A percentile compares a stretch with the other conserved stretches of the same genome.
phyloP scores from a whole-genome alignment of 2,888 invertebrate species.

The Ctenicera cuprea region DNA sequence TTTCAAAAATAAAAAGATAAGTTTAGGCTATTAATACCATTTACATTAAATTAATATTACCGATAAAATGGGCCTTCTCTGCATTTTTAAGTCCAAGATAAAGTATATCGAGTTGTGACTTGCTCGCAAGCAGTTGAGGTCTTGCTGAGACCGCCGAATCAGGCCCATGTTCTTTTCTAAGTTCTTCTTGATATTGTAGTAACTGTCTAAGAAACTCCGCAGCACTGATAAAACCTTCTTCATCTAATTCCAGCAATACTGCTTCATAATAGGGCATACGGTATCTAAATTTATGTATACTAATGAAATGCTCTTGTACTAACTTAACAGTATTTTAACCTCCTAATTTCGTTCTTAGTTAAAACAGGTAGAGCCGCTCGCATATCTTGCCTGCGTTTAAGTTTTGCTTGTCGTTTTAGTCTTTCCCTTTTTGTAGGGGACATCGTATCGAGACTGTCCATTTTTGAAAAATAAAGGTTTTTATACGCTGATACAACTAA shows the following conservation, averaged over 20 bases:
- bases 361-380: conserved; percentile 67
- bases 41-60: conserved; percentile 48
- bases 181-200: conserved; percentile 75
- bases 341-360: conserved; percentile 66
- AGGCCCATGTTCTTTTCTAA: conserved; percentile 74
- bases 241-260: conserved; percentile 75
- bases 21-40: too few relatives aligned
- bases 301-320: neutral
- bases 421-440: conserved; percentile 56
- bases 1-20: too few relatives aligned
- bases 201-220: conserved; percentile 75
- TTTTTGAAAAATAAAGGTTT: neutral
- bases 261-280: conserved; percentile 75
- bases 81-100: conserved; percentile 59
- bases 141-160: conserved; percentile 72
- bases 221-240: conserved; percentile 73
- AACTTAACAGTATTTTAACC: conserved; percentile 60
- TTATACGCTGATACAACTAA: too few relatives aligned
- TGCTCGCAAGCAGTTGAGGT: conserved; percentile 64
- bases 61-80: conserved; percentile 62
- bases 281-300: conserved; percentile 68
- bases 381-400: conserved; percentile 63
- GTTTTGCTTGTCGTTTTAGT: conserved; percentile 57
- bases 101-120: conserved; percentile 64
- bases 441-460: conserved; percentile 16